Percentiles rank a stretch among this genome's conserved stretches.
Conservation (phyloP, 2,888 invertebrate genomes). For the Syrista parreyssii region DNA sequence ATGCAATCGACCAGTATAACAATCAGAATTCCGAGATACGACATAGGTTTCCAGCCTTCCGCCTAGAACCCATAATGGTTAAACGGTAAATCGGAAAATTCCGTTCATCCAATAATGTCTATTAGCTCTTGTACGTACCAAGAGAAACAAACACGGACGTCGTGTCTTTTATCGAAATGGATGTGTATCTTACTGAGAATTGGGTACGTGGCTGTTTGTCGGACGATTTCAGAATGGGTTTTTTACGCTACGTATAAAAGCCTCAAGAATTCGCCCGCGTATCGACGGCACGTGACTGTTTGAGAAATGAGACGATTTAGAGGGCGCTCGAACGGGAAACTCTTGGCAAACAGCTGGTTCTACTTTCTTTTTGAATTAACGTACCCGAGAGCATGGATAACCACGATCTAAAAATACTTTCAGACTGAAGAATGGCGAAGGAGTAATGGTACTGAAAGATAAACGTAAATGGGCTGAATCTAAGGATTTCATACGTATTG, state of each 20-base stretch:
- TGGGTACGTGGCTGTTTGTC: background rate
- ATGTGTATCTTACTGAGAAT: background rate
- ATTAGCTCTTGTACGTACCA: background rate
- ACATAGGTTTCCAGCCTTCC: conserved; percentile 13
- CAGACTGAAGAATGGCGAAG: background rate
- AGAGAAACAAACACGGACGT: background rate
- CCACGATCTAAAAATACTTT: background rate
- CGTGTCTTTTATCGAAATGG: background rate
- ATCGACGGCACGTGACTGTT: background rate
- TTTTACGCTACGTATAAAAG: background rate
- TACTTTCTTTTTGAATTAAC: background rate
- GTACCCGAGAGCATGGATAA: background rate
- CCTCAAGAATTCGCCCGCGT: background rate
- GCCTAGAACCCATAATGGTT: conserved; percentile 35
- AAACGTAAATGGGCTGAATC: background rate
- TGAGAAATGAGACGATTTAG: background rate
- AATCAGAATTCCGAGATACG: conserved; percentile 25
- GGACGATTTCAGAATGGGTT: background rate
- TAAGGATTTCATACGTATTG: background rate
- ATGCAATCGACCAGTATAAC: conserved; percentile 23
- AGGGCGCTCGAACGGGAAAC: background rate
- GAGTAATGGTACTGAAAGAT: background rate
- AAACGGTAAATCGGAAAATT: conserved; percentile 46
- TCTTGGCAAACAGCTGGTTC: background rate
- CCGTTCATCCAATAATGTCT: conserved; percentile 29